Evolutionary conservation across 2,797 vertebrate genomes (phyloP).

Genomic region (Cossypha dichroa): DNA sequence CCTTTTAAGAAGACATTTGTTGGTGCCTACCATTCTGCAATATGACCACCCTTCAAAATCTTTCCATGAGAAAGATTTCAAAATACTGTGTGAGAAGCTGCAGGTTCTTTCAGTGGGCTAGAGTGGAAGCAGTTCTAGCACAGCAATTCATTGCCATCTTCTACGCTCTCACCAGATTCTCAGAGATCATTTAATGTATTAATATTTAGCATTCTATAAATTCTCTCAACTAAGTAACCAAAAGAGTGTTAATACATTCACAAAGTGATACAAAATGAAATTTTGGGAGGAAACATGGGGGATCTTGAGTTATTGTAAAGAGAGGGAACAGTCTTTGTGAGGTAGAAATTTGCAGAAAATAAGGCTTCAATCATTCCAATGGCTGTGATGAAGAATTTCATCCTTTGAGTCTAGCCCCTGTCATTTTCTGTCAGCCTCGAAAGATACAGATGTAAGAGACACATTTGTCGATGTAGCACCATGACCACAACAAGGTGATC

Average conservation of each 20-base stretch:
- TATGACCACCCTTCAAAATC: background rate
- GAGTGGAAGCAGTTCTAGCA: background rate
- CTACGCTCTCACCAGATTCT: background rate
- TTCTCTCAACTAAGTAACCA: background rate
- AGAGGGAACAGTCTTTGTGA: background rate
- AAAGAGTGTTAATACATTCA: background rate
- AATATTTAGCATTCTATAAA: background rate
- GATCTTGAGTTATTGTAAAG: background rate
- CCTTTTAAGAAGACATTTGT: background rate
- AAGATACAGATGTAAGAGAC: background rate
- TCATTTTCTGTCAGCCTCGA: background rate
- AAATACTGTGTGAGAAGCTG: background rate
- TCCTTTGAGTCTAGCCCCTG: background rate
- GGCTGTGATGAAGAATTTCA: background rate
- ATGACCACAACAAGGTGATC: background rate
- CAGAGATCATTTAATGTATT: background rate
- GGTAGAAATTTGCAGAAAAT: background rate
- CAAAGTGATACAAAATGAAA: background rate
- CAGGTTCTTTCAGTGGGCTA: background rate
- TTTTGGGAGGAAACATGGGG: background rate
- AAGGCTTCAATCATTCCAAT: background rate
- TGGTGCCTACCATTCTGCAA: background rate
- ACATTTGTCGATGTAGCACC: background rate
- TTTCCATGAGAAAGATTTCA: background rate
- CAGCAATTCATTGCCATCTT: background rate